Evolutionary conservation across 2,888 invertebrate species (phyloP).

Genomic region (Hirtodrosophila trivittata): DNA sequence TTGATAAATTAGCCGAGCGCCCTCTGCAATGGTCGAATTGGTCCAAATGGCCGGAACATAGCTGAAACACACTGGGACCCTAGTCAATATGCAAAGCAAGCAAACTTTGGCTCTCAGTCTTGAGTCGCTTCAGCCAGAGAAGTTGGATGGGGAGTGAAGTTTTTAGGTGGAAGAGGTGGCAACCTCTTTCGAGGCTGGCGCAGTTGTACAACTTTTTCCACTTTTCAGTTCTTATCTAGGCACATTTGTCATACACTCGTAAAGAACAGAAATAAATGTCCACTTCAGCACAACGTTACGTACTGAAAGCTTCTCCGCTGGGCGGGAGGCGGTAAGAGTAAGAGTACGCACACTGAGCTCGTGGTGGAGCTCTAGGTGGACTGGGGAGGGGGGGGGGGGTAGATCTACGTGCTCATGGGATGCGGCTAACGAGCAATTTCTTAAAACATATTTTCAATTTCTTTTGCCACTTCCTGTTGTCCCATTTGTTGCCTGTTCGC

Average conservation of each 20-base stretch:
- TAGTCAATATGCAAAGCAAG: conserved; percentile 27
- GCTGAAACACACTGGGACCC: background rate
- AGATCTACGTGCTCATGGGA: conserved; percentile 12
- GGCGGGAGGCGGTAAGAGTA: too few relatives aligned
- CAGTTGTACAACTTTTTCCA: conserved; percentile 53
- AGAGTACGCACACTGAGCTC: background rate
- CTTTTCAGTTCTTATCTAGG: conserved; percentile 61
- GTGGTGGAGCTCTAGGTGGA: background rate
- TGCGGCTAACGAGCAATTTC: conserved; percentile 56
- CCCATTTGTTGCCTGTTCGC: conserved; percentile 9
- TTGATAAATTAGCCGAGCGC: conserved; percentile 59
- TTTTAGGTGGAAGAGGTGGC: too few relatives aligned
- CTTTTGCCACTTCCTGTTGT: conserved; percentile 34
- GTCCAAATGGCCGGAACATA: conserved; percentile 26
- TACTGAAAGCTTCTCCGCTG: conserved; percentile 3
- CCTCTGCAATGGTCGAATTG: conserved; percentile 44
- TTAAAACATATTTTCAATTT: conserved; percentile 66
- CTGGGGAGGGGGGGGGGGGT: background rate
- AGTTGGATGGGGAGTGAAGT: background rate
- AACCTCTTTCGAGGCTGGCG: too few relatives aligned
- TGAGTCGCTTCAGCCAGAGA: background rate
- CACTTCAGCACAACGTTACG: conserved; percentile 53
- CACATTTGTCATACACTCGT: conserved; percentile 66
- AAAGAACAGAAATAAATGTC: conserved; percentile 68
- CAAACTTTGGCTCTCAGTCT: conserved; percentile 2